Percentiles rank a stretch among this genome's conserved stretches.
These are phyloP conservation scores for Neopelma chrysocephalum DNA, from an alignment of 2,797 vertebrate species.

Conservation along the genomic window DNA sequence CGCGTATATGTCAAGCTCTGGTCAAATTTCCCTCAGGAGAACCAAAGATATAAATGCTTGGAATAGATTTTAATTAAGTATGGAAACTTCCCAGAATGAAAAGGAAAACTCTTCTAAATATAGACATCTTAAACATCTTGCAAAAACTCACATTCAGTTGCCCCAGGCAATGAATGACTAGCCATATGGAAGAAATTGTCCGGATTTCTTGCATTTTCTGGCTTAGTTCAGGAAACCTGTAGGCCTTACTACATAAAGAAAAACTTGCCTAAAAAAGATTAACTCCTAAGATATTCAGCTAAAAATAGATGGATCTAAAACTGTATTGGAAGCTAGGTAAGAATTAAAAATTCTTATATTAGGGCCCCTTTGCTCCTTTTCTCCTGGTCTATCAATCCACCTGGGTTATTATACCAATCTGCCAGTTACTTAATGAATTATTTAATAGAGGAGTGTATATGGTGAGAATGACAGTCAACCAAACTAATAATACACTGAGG, in stretches of 20 bases:
- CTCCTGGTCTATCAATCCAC: background rate
- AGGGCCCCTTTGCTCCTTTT: background rate
- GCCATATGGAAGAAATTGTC: constrained; percentile 1
- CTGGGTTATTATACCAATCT: background rate
- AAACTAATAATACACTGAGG: background rate
- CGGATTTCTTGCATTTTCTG: constrained; percentile 32
- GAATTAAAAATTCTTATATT: background rate
- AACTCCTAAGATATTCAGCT: background rate
- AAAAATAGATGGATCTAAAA: constrained; percentile 2
- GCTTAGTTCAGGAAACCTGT: constrained; percentile 47
- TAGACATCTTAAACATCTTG: constrained; percentile 23
- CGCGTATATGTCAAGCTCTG: background rate
- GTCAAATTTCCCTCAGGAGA: background rate
- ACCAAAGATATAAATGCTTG: background rate
- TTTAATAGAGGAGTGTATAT: background rate
- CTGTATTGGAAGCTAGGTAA: background rate
- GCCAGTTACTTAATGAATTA: background rate
- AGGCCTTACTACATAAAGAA: constrained; percentile 17
- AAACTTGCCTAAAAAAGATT: background rate
- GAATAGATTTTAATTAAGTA: constrained; percentile 25
- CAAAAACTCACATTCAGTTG: background rate
- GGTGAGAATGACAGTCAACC: background rate
- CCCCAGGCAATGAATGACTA: constrained; percentile 14
- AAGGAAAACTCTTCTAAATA: constrained; percentile 17
- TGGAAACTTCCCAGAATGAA: background rate